Evolutionary conservation across 2,888 invertebrate species (phyloP).

Genomic region (Ophioninae sp.): DNA sequence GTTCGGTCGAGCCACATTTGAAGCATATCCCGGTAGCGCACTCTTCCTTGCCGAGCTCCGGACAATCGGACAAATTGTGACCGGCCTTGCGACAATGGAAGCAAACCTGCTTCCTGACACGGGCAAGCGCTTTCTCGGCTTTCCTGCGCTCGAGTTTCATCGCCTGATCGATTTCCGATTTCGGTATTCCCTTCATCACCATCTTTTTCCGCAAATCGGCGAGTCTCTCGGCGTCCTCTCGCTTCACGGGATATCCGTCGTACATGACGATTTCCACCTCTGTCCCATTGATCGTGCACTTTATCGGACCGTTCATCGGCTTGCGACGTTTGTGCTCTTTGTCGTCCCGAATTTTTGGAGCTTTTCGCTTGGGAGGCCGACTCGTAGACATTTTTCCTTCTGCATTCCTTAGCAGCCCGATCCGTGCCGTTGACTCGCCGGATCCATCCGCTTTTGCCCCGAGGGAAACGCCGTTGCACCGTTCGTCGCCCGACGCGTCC

Average conservation of each 20-base stretch:
- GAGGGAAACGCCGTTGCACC: constrained; percentile 65
- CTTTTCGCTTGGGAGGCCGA: constrained; percentile 69
- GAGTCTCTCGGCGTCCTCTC: constrained; percentile 86
- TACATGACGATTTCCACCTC: constrained; percentile 84
- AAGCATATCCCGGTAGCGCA: constrained; percentile 89
- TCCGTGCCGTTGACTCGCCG: background rate
- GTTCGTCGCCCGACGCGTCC: constrained; percentile 67
- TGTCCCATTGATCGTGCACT: constrained; percentile 85
- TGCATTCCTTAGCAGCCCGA: background rate
- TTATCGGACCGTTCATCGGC: constrained; percentile 80
- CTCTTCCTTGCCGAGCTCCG: constrained; percentile 84
- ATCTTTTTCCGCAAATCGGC: constrained; percentile 84
- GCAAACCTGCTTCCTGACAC: constrained; percentile 87
- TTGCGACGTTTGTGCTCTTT: constrained; percentile 76
- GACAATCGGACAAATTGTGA: constrained; percentile 91
- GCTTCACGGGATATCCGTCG: constrained; percentile 88
- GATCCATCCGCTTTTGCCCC: constrained; percentile 40
- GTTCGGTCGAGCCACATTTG: constrained; percentile 95
- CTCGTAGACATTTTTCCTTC: constrained; percentile 3
- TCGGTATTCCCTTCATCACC: constrained; percentile 86
- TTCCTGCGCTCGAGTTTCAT: constrained; percentile 87
- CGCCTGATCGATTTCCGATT: constrained; percentile 85
- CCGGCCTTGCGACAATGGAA: constrained; percentile 91
- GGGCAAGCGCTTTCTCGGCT: constrained; percentile 87
- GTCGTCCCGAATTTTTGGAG: constrained; percentile 81